Evolutionary conservation across 2,797 vertebrate species (phyloP), one percentile per base, ranked within the genome.

Genomic region (Schizothorax lantsangensis): DNA sequence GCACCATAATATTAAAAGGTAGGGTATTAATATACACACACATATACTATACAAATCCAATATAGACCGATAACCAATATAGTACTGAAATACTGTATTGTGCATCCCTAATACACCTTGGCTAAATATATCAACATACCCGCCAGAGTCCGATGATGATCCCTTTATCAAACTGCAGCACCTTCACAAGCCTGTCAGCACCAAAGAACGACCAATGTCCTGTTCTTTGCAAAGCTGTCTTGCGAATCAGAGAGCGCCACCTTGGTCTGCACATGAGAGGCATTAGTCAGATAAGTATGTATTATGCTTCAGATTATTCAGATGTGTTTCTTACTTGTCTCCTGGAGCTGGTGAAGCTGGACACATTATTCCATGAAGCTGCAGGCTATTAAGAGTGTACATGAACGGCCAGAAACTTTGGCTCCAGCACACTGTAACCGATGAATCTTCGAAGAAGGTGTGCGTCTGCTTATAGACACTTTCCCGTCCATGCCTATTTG

Each of bases 81-180:
- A 21, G 19, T 23, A 38, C 11, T 14, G 19, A 38, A 78, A 78
- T 23, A 57, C 74, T 57, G 3, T 38, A 38, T 38, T 78, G 75
- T 57, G 33, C 52, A 78, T 57, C 75, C 21, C 52, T 57, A 40
- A 57, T 15, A 15, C 19, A 68, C 33, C 26, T 15, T 43, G 14
- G 23, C 23, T 66, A 36, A 64, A 74, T 57, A 74, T 57, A 7
- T 47, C 8, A 26, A 49, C 81, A 62, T 95, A 98, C 98, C 96
- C 94, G 96, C 97, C 98, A 99, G 74, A 97, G 81, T 52, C 97
- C 97, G 21, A 99, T 9, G 74, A 96, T 71, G 14, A 98, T 87
- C 62, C 96, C 96, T 7, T 97, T 95, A 79, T 94, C 86, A 45
- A 97, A 88, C 79, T 91, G 91, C 88, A 96, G 92, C 89, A 98